Evolutionary conservation across 2,113 vertebrate species (phyloP).

Genomic region (Lagopus muta): DNA sequence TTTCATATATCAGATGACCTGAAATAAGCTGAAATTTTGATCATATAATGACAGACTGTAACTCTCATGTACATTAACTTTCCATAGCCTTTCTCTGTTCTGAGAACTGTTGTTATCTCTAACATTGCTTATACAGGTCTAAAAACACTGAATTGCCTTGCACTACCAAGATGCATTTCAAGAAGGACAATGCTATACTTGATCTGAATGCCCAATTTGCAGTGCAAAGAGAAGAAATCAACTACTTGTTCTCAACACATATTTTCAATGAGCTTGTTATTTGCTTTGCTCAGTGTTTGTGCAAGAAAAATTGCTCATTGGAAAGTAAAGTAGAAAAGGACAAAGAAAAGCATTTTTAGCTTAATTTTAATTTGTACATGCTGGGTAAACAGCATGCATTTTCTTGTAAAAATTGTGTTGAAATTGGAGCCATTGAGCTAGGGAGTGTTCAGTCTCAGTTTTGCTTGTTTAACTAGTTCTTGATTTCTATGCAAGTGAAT

Average conservation of each 20-base stretch:
- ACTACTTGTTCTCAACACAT: constrained; percentile 48
- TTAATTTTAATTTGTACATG: constrained; percentile 56
- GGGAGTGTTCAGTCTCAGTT: constrained; percentile 41
- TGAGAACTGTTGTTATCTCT: neutral
- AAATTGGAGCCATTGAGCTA: constrained; percentile 50
- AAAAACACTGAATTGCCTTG: neutral
- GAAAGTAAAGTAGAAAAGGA: constrained; percentile 42
- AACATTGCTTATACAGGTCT: neutral
- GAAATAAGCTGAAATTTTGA: neutral
- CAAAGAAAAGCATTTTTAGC: constrained; percentile 49
- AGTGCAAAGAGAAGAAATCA: constrained; percentile 56
- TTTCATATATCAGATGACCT: neutral
- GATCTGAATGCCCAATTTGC: constrained; percentile 46
- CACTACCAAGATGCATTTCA: neutral
- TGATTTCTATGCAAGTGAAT: constrained; percentile 30
- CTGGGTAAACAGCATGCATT: constrained; percentile 54
- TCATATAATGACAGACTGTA: neutral
- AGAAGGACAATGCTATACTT: constrained; percentile 27
- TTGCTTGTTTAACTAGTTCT: constrained; percentile 62
- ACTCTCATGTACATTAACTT: neutral
- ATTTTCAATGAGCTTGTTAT: constrained; percentile 55
- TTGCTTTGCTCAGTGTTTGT: constrained; percentile 56
- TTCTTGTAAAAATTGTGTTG: constrained; percentile 44
- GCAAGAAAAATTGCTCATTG: constrained; percentile 45
- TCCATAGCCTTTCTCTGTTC: neutral